Evolutionary conservation across 2,888 invertebrate species (phyloP).

Genomic region (Microctonus aethiopoides): DNA sequence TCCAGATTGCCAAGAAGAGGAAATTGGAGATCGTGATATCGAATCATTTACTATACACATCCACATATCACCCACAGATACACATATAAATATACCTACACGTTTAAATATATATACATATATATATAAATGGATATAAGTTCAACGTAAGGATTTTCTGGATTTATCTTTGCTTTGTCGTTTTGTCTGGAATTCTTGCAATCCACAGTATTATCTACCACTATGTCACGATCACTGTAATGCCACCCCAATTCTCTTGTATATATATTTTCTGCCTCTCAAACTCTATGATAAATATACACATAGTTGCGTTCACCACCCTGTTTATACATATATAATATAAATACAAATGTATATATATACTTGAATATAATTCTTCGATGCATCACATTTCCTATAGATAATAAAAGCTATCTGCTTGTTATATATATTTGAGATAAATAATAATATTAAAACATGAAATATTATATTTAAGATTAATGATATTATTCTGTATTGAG

Average conservation of each 20-base stretch:
- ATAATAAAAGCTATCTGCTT: not conserved
- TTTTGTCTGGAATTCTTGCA: constrained; percentile 23
- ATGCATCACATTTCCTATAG: not conserved
- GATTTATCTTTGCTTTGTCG: constrained; percentile 14
- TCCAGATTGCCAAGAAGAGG: constrained; percentile 43
- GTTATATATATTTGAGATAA: not conserved
- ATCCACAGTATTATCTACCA: constrained; percentile 11
- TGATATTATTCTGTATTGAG: no score
- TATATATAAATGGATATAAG: not conserved
- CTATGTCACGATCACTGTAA: constrained; percentile 24
- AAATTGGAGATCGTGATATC: constrained; percentile 45
- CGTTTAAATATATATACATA: not conserved
- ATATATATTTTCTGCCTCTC: not conserved
- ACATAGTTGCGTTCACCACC: no score
- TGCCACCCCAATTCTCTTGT: constrained; percentile 18
- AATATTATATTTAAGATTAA: not conserved
- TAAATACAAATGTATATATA: no score
- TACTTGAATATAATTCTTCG: not conserved
- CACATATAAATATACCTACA: not conserved
- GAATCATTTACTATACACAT: constrained; percentile 33
- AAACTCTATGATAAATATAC: no score
- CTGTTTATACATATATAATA: no score
- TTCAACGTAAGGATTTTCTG: constrained; percentile 20
- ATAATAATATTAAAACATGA: not conserved
- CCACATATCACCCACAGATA: constrained; percentile 15